Evolutionary conservation across 1,140 invertebrate species (phyloP), one percentile per base, ranked within the genome.

Genomic region (Lepidotrigona ventralis): DNA sequence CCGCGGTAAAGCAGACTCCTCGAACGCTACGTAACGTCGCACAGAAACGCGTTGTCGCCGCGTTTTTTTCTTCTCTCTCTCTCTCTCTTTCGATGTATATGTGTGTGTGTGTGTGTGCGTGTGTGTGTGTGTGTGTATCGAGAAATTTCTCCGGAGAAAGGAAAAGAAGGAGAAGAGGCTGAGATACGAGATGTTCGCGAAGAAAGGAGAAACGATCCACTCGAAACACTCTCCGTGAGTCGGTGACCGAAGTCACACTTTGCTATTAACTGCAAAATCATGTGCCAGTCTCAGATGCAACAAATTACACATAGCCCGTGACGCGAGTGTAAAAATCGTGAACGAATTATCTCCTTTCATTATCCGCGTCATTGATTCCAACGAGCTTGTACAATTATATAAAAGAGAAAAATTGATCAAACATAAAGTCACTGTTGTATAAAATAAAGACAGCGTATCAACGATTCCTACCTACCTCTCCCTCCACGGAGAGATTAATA

Each of bases 211-310:
- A 46, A 46, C 39, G 39, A 54, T 69, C 26, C 71, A n/a, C 60
- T 29, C 29, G 29, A 58, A 82, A 75, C 63, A 33, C 29, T 23
- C 23, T 29, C 26, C 33, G 33, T 66, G 54, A 17, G 11, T 33
- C 33, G 17, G 29, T 19, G 54, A 51, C 23, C 33, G 69, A 72
- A n/a, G 70, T 46, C 21, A 5, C 21, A 8, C 11, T 33, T 33
- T 33, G 64, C n/a, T 51, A 69, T 82, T 82, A 82, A 76, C 73
- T 82, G 69, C 68, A 54, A 33, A 69, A 76, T 68, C 72, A 53
- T 68, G 70, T 46, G 70, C 21, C 51, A 39, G 21, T 74, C 56
- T 63, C 58, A 46, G 39, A 46, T 8, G 26, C 46, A 26, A 26
- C 17, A 66, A 81, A 81, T 81, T 64, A 60, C 29, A 51, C 71